Conservation (phyloP, 2,113 vertebrate genomes). For the Procavia capensis region DNA sequence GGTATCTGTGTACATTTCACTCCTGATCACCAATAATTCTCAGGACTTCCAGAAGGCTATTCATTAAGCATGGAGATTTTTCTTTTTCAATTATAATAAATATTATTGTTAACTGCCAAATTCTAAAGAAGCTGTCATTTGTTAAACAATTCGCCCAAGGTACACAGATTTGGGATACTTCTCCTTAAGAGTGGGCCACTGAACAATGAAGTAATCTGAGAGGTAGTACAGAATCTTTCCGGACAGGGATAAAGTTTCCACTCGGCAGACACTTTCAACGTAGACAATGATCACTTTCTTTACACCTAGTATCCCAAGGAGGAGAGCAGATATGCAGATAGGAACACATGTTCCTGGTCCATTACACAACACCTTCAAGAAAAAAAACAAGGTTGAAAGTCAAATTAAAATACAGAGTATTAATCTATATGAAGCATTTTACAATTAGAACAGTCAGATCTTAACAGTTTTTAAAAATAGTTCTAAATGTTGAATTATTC, state of each 20-base stretch:
- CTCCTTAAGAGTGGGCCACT: constrained; percentile 93
- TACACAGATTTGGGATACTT: constrained; percentile 95
- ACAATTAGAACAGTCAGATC: not conserved
- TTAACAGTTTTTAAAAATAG: not conserved
- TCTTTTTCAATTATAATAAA: not conserved
- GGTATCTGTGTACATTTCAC: not conserved
- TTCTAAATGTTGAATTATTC: not conserved
- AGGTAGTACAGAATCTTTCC: constrained; percentile 94
- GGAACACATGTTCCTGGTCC: constrained; percentile 98
- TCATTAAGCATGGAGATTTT: constrained; percentile 14
- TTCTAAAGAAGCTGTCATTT: constrained; percentile 52
- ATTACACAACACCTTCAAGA: constrained; percentile 94
- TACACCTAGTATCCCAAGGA: constrained; percentile 92
- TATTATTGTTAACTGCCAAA: not conserved
- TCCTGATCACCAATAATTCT: constrained; percentile 38
- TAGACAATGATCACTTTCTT: constrained; percentile 95
- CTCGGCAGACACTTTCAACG: constrained; percentile 96
- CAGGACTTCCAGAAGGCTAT: constrained; percentile 54
- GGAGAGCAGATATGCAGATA: constrained; percentile 91
- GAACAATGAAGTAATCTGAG: constrained; percentile 96
- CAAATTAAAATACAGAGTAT: constrained; percentile 56
- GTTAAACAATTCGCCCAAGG: constrained; percentile 94
- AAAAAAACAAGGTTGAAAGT: constrained; percentile 57
- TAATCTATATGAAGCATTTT: not conserved
- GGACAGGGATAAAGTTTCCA: constrained; percentile 94